Evolutionary conservation across 2,797 vertebrate species (phyloP).

Genomic region (Aratinga solstitialis): DNA sequence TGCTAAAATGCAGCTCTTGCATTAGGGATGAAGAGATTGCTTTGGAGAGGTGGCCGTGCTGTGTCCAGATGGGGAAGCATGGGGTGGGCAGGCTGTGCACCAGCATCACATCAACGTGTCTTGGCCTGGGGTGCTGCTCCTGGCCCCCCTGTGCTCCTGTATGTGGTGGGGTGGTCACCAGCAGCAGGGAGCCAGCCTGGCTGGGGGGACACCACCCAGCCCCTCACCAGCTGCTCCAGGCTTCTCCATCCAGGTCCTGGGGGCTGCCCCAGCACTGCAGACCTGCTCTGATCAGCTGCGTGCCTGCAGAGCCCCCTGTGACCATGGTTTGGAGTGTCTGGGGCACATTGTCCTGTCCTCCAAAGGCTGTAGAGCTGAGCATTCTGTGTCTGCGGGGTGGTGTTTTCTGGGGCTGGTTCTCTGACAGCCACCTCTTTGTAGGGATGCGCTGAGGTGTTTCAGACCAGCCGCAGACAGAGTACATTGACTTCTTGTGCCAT

Average conservation of each 20-base stretch:
- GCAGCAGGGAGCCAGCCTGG: not conserved
- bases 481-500: not conserved
- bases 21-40: not conserved
- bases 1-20: not conserved
- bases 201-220: not conserved
- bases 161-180: not conserved
- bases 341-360: not conserved
- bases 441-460: not conserved
- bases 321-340: fast-evolving
- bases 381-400: fast-evolving
- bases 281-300: fast-evolving
- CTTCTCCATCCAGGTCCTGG: not conserved
- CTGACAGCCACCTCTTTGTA: fast-evolving
- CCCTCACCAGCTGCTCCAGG: fast-evolving
- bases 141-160: fast-evolving
- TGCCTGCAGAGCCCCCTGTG: fast-evolving
- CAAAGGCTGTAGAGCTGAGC: not conserved
- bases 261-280: not conserved
- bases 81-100: not conserved
- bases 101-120: not conserved
- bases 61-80: not conserved
- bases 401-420: not conserved
- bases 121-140: not conserved
- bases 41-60: not conserved
- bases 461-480: not conserved